phyloP scores from a whole-genome alignment of 2,113 vertebrate species.

The Theropithecus gelada region DNA sequence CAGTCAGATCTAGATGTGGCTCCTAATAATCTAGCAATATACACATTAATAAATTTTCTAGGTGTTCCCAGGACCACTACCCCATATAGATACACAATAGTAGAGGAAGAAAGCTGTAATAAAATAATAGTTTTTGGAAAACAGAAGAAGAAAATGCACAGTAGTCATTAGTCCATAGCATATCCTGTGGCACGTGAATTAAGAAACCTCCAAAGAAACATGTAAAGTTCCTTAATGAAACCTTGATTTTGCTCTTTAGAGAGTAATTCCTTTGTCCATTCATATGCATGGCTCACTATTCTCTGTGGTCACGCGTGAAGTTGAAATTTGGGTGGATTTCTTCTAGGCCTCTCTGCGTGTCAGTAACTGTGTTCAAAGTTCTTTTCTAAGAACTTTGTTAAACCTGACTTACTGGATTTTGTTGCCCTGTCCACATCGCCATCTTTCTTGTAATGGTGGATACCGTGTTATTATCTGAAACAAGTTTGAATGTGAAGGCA shows the following conservation, averaged over 20 bases:
- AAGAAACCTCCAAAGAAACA: no score
- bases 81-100: background rate
- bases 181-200: background rate
- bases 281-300: background rate
- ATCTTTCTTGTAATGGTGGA: background rate
- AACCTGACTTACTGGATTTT: background rate
- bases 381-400: background rate
- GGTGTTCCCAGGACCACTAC: no score
- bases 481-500: background rate
- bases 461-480: background rate
- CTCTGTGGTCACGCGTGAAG: background rate
- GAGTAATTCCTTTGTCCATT: background rate
- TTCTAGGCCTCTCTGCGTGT: background rate
- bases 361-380: background rate
- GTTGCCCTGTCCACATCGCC: background rate
- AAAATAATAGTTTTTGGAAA: background rate
- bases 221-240: background rate
- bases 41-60: background rate
- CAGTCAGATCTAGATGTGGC: background rate
- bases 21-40: background rate
- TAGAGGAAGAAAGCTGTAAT: background rate
- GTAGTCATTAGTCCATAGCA: background rate
- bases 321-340: background rate
- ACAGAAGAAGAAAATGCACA: background rate
- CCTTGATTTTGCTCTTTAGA: background rate